Percentiles rank a stretch among this genome's conserved stretches.
These are phyloP conservation scores for Drosophila lacicola DNA, from an alignment of 2,888 invertebrate genomes.

Conservation along the genomic window DNA sequence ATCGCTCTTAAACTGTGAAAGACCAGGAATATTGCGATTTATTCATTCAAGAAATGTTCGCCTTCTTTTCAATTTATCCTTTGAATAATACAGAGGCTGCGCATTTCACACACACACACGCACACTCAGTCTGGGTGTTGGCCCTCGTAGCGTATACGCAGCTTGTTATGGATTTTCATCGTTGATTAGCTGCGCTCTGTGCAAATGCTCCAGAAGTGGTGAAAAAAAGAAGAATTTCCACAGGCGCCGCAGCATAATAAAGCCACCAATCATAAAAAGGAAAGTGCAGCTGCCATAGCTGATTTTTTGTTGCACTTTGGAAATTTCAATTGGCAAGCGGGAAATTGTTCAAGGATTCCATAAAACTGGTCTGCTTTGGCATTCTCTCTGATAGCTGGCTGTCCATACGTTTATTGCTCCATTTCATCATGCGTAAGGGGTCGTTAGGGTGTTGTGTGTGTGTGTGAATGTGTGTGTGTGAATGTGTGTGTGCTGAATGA, in stretches of 20 bases:
- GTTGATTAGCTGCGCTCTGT: constrained; percentile 64
- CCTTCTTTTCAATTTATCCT: too few species aligned
- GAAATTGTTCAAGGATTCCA: constrained; percentile 55
- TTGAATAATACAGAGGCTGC: too few species aligned
- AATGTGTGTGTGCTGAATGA: constrained; percentile 3
- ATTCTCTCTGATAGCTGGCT: constrained; percentile 28
- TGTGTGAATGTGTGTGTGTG: constrained; percentile 8
- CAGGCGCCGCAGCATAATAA: constrained; percentile 53
- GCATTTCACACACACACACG: constrained; percentile 5
- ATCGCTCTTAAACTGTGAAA: too few species aligned
- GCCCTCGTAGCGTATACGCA: constrained; percentile 56
- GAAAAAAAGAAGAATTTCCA: constrained; percentile 23
- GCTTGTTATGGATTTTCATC: constrained; percentile 55
- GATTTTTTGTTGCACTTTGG: constrained; percentile 35
- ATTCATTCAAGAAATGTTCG: too few species aligned
- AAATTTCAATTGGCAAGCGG: constrained; percentile 59
- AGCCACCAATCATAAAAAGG: constrained; percentile 52
- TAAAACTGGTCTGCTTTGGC: constrained; percentile 23
- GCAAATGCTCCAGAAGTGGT: constrained; percentile 28
- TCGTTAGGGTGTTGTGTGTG: background rate
- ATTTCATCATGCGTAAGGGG: constrained; percentile 17
- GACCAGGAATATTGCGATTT: too few species aligned
- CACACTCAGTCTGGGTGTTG: background rate
- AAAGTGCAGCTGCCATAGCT: constrained; percentile 12
- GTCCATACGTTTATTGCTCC: constrained; percentile 27